phyloP scores from a whole-genome alignment of 2,888 invertebrate species.

The Carcina quercana region DNA sequence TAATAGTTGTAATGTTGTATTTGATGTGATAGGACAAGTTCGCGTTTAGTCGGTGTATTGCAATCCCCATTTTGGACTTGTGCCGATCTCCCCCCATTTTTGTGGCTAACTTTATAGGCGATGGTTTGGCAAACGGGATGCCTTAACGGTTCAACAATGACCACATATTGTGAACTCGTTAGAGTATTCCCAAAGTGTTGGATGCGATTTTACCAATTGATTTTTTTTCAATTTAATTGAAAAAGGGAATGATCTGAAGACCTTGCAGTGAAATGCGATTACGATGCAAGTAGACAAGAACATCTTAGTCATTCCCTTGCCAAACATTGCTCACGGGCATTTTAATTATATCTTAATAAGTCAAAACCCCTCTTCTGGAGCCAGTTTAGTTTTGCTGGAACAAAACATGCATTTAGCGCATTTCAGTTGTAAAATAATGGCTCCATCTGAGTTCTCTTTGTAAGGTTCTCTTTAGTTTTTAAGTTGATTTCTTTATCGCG shows the following conservation, averaged over 20 bases:
- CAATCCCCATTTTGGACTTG: conserved; percentile 45
- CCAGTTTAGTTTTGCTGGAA: conserved; percentile 30
- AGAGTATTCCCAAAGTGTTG: too few relatives aligned
- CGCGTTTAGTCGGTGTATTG: conserved; percentile 61
- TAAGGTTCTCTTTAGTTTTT: conserved; percentile 33
- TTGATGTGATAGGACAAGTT: conserved; percentile 57
- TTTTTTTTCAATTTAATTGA: too few relatives aligned
- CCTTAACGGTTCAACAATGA: too few relatives aligned
- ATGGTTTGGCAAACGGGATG: conserved; percentile 19
- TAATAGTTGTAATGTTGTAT: conserved; percentile 60
- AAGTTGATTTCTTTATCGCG: conserved; percentile 54
- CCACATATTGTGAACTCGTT: too few relatives aligned
- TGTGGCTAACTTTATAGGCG: conserved; percentile 32
- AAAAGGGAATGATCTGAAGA: too few relatives aligned
- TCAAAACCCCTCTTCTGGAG: conserved; percentile 9
- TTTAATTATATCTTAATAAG: conserved; percentile 12
- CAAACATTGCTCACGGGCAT: conserved; percentile 13
- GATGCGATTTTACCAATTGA: too few relatives aligned
- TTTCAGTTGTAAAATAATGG: conserved; percentile 13
- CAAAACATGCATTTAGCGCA: conserved; percentile 37
- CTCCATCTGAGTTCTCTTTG: conserved; percentile 42
- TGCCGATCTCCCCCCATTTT: conserved; percentile 47
- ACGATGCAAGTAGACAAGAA: too few relatives aligned
- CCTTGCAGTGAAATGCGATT: too few relatives aligned
- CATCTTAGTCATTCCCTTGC: conserved; percentile 5